Conservation (phyloP, 2,888 invertebrate species). For the Pecten maximus region DNA sequence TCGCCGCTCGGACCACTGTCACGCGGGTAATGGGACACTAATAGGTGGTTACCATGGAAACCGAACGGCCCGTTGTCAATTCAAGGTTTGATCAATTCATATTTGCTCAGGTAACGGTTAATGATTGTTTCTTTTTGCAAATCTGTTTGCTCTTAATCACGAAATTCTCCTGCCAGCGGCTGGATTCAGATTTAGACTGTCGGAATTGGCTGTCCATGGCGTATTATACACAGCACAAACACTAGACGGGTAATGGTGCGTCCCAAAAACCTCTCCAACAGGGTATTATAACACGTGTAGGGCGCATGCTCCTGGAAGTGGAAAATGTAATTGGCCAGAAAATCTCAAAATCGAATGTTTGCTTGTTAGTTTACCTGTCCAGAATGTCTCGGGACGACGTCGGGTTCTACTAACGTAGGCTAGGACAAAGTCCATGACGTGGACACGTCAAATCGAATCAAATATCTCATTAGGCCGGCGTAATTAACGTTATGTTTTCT, state of each 20-base stretch:
- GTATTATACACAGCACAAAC: not conserved
- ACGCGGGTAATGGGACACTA: constrained; percentile 52
- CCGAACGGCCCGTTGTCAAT: constrained; percentile 37
- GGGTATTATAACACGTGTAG: not conserved
- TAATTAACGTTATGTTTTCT: not conserved
- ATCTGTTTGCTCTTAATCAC: constrained; percentile 27
- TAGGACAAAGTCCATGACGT: not conserved
- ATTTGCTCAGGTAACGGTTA: constrained; percentile 31
- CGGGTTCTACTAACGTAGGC: not conserved
- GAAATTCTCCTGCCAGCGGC: constrained; percentile 4
- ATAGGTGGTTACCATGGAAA: constrained; percentile 50
- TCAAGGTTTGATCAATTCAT: constrained; percentile 27
- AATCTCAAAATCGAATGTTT: constrained; percentile 1
- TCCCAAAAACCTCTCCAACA: not conserved
- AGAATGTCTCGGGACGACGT: not conserved
- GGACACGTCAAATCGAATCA: not conserved
- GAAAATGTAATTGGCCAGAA: constrained; percentile 28
- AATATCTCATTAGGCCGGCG: not conserved
- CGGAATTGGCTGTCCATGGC: not conserved
- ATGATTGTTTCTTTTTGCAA: not conserved
- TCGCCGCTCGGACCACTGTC: constrained; percentile 40
- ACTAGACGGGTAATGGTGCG: constrained; percentile 8
- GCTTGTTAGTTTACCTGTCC: not conserved
- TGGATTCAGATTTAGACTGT: not conserved
- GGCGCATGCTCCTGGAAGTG: constrained; percentile 9